Base-by-base conservation (phyloP, 1,140 invertebrate species). In the Macrosteles quadrilineatus region DNA sequence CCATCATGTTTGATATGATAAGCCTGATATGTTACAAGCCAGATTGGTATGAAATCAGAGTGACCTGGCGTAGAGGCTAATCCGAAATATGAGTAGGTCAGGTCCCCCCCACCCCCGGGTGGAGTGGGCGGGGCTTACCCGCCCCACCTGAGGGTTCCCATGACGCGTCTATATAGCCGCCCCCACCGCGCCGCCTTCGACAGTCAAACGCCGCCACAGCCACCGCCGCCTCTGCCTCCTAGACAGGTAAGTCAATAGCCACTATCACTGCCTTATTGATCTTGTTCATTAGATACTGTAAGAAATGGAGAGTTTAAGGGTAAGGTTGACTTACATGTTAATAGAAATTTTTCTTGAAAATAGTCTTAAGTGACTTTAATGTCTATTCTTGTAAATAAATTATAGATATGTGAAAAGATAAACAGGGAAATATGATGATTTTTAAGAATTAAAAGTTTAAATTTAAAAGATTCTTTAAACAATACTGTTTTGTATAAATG, bases 11-110 rank as follows among this genome's bases (percentile, higher is more conserved):
- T 2, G 21, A 59, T 6, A 59, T n/a, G 32, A 36, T 29, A 30
- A 59, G 25, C 55, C 55, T 9, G n/a, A 59, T 29, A 25, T 6
- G 55, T n/a, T 30, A 59, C 55, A 59, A 59, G 55, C 55, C 55
- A 59, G 55, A 59, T 59, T 59, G 55, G 12, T 25, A 25, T 25
- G 25, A 59, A 59, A 59, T 59, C 55, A 59, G 25, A 30, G 55
- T 27, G 55, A 30, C 55, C 17, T n/a, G 17, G n/a, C 17, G 14
- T 29, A 27, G 55, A 14, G 25, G 55, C 25, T 59, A 59, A 59
- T 59, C 55, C 55, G 12, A 59, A 30, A 30, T 59, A 59, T 59
- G 55, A 59, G 55, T 59, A 59, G 55, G 55, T 59, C 55, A 59
- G 21, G 55, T 59, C 6, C 21, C 55, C 21, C 2, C 25, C 55